These are phyloP conservation scores for Tribolium madens DNA, from an alignment of 1,140 invertebrate genomes.

Conservation along the genomic window DNA sequence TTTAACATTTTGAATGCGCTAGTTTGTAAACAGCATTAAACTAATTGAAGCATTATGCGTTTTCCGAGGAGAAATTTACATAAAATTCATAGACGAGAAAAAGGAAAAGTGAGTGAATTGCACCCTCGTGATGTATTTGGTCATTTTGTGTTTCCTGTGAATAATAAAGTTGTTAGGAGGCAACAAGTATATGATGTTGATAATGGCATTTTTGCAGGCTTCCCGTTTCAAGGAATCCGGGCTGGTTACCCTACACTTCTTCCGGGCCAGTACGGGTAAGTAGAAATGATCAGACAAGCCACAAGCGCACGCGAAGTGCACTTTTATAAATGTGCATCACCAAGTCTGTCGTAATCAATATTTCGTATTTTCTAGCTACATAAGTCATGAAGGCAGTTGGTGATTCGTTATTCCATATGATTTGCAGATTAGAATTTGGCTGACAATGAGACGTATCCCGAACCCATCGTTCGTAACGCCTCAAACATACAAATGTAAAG, in stretches of 20 bases:
- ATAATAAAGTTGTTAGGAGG: background rate
- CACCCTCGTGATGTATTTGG: no score
- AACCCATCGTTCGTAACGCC: conserved; percentile 56
- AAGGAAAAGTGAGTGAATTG: no score
- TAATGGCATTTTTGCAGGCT: conserved; percentile 67
- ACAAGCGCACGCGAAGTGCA: conserved; percentile 41
- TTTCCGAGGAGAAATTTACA: no score
- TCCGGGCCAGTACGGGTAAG: conserved; percentile 81
- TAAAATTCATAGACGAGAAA: no score
- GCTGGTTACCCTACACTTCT: conserved; percentile 78
- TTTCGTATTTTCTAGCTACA: conserved; percentile 64
- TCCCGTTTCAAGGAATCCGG: conserved; percentile 75
- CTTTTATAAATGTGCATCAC: conserved; percentile 53
- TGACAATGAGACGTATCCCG: conserved; percentile 55
- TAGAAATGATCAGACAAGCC: conserved; percentile 57
- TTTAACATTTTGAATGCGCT: background rate
- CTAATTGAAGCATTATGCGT: background rate
- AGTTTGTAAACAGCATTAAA: background rate
- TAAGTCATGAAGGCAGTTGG: conserved; percentile 61
- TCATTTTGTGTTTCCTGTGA: conserved; percentile 18
- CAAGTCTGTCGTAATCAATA: conserved; percentile 60
- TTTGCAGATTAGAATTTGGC: conserved; percentile 64
- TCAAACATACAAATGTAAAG: conserved; percentile 62
- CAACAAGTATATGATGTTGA: conserved; percentile 17
- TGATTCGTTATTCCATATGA: conserved; percentile 63